Conservation (phyloP, 1,140 invertebrate species). For the Drosophila setifemur region DNA sequence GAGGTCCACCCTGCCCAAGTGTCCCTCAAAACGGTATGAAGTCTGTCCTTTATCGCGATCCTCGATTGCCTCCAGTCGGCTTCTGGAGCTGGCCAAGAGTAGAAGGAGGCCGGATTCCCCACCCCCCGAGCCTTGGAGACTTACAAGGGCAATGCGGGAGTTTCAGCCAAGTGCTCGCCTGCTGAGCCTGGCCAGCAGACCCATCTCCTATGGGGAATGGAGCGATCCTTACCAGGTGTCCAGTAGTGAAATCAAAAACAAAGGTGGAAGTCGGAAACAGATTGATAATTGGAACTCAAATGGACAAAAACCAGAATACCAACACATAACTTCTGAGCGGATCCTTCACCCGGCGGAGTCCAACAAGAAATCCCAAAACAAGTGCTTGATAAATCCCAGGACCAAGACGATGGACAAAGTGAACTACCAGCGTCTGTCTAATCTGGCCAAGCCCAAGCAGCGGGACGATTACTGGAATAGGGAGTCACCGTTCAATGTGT, state of each 20-base stretch:
- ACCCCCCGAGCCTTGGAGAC: neutral
- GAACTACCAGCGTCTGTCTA: neutral
- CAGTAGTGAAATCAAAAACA: neutral
- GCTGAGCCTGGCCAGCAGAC: neutral
- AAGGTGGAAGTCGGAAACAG: too few relatives aligned
- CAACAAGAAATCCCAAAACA: neutral
- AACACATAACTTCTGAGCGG: conserved; percentile 1
- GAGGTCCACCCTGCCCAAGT: too few relatives aligned
- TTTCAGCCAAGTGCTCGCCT: neutral
- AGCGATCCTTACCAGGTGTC: neutral
- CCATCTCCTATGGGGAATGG: neutral
- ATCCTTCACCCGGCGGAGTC: conserved; percentile 1
- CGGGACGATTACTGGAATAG: neutral
- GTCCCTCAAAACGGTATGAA: too few relatives aligned
- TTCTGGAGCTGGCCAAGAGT: neutral
- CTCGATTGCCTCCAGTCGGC: neutral
- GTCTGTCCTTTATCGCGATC: too few relatives aligned
- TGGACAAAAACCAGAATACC: too few relatives aligned
- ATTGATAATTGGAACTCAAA: too few relatives aligned
- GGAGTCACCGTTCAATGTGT: neutral
- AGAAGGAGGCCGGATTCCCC: neutral
- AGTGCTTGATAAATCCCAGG: too few relatives aligned
- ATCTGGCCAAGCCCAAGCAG: conserved; percentile 1
- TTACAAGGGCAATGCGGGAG: neutral
- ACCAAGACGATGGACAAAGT: neutral